phyloP scores from a whole-genome alignment of 2,797 vertebrate species.

The Trematomus bernacchii region DNA sequence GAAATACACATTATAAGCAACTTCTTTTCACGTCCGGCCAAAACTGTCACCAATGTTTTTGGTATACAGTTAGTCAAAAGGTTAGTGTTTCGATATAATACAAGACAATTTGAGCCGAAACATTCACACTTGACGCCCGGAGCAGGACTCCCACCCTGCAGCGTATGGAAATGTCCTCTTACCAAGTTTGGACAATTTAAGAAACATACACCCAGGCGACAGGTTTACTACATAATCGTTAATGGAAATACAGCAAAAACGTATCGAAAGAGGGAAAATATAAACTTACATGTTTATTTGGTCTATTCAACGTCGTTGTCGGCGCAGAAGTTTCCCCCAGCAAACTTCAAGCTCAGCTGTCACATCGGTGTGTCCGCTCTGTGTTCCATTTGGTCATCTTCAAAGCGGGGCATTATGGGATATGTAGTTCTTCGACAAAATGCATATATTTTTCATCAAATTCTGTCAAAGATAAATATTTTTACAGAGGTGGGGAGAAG shows the following conservation, averaged over 20 bases:
- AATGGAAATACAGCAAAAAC: background rate
- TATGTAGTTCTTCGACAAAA: slow-evolving; percentile 54
- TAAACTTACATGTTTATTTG: slow-evolving; percentile 57
- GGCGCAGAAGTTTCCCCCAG: slow-evolving; percentile 44
- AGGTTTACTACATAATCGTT: background rate
- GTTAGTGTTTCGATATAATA: background rate
- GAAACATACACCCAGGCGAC: slow-evolving; percentile 9
- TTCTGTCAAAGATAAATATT: background rate
- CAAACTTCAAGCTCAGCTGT: slow-evolving; percentile 75
- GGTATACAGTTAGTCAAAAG: background rate
- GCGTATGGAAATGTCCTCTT: slow-evolving; percentile 37
- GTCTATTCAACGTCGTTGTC: slow-evolving; percentile 44
- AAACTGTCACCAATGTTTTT: background rate
- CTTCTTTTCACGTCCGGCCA: background rate
- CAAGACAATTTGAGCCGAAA: background rate
- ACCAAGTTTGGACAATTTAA: slow-evolving; percentile 27
- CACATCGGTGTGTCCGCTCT: slow-evolving; percentile 48
- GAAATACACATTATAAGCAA: background rate
- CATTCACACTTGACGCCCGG: slow-evolving; percentile 31
- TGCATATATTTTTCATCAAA: background rate
- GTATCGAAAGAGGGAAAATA: background rate
- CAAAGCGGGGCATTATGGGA: slow-evolving; percentile 69
- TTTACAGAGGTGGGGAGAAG: background rate
- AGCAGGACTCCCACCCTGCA: slow-evolving; percentile 48
- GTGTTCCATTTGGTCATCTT: slow-evolving; percentile 65